These are phyloP conservation scores for Thelaira solivaga DNA, from an alignment of 2,888 invertebrate species.

Conservation along the genomic window DNA sequence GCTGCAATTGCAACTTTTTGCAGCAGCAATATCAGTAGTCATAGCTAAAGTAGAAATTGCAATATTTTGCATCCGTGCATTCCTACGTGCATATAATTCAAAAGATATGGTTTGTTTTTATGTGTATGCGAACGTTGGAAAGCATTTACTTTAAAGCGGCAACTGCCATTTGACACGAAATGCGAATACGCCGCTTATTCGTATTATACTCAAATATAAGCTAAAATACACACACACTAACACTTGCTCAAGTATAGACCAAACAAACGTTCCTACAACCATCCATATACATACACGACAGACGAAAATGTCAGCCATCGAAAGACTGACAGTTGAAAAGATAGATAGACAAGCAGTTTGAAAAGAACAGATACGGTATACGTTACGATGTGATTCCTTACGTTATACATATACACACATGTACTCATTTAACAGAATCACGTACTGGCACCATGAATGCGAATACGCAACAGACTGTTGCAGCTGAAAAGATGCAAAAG, in stretches of 20 bases:
- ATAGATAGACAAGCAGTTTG: constrained; percentile 57
- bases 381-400: constrained; percentile 22
- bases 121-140: constrained; percentile 9
- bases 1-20: constrained; percentile 15
- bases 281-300: constrained; percentile 24
- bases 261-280: not conserved
- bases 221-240: not conserved
- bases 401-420: not conserved
- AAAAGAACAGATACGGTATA: constrained; percentile 42
- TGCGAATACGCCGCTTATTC: constrained; percentile 58
- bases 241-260: not conserved
- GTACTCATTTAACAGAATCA: constrained; percentile 1
- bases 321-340: constrained; percentile 59
- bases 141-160: constrained; percentile 47
- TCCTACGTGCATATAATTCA: constrained; percentile 54
- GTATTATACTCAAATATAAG: constrained; percentile 45
- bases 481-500: constrained; percentile 9
- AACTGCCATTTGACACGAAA: constrained; percentile 64
- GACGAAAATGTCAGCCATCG: constrained; percentile 53
- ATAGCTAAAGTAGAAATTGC: constrained; percentile 38
- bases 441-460: constrained; percentile 29
- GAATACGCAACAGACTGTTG: constrained; percentile 45
- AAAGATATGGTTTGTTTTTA: not conserved
- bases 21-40: constrained; percentile 32
- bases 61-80: constrained; percentile 59